Base-by-base conservation (phyloP, 2,888 invertebrate genomes). In the Ferdinandea cuprea region DNA sequence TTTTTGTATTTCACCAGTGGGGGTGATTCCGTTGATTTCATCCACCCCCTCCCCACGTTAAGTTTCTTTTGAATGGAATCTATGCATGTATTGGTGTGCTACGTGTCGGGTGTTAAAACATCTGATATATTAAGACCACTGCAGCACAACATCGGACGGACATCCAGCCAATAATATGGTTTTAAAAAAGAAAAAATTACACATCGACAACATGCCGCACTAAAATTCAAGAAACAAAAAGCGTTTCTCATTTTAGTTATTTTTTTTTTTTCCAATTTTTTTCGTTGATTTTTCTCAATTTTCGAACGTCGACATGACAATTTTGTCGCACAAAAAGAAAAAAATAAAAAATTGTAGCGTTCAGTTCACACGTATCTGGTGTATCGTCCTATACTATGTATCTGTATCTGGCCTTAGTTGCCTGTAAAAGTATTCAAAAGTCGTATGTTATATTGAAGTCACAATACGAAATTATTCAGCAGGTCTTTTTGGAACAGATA, bases 391-490 rank as follows among this genome's bases (percentile, higher is more conserved):
- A 3, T 11, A n/a, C 15, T 9, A n/a, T 32, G 25, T 32, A 58
- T 52, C 37, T 46, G 11, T n/a, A 5, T 8, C 46, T 44, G 63
- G 32, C 63, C 25, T 28, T 56, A 37, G 54, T 61, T 54, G 35
- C 9, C 54, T 37, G 46, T 48, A 15, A 52, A 61, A 44, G 76
- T 68, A 76, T 76, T 76, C 76, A 76, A 76, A 68, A 76, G 76
- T 68, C 66, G 52, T 68, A 32, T 46, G 35, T 52, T 76, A 44
- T 52, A 54, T 52, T 44, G 46, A 68, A 68, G 52, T 58, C 66
- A 76, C 76, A 76, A 76, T 76, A 76, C 68, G 61, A 76, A 68
- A 76, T 76, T 61, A 68, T 76, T 68, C 68, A 37, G 59, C 52
- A 50, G 59, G 19, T 35, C 56, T 73, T 58, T 58, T 40, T 25